Percentiles rank a stretch among this genome's conserved stretches.
phyloP scores from a whole-genome alignment of 2,888 invertebrate genomes.

The Metallyticus violacea region DNA sequence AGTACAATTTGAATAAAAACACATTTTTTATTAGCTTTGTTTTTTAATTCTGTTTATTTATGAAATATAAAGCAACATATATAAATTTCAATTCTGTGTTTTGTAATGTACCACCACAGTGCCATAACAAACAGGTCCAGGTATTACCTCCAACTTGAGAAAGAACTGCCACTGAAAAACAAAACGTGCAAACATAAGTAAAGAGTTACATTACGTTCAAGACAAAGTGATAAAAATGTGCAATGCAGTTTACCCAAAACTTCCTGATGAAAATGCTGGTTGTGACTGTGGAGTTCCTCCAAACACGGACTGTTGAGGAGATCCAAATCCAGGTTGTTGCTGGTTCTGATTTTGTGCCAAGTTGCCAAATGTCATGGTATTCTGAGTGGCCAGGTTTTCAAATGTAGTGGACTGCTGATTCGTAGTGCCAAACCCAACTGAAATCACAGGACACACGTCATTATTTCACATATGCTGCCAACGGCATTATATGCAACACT shows the following conservation, averaged over 20 bases:
- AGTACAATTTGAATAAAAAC: too few relatives aligned
- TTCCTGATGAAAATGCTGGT: not conserved
- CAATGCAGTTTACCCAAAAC: slow-evolving; percentile 19
- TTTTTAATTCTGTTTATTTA: not conserved
- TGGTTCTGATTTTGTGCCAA: slow-evolving; percentile 52
- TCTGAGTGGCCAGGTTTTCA: slow-evolving; percentile 61
- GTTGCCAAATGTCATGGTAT: slow-evolving; percentile 62
- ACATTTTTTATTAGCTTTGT: not conserved
- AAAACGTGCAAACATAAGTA: not conserved
- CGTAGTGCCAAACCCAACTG: slow-evolving; percentile 33
- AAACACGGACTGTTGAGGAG: slow-evolving; percentile 16
- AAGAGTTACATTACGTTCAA: not conserved
- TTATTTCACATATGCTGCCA: too few relatives aligned
- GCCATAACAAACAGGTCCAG: not conserved
- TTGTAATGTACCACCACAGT: not conserved
- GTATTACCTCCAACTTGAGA: slow-evolving; percentile 30
- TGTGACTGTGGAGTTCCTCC: slow-evolving; percentile 2
- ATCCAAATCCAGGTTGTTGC: slow-evolving; percentile 25
- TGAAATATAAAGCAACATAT: not conserved
- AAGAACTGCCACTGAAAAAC: slow-evolving; percentile 29
- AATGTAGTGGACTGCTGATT: slow-evolving; percentile 56
- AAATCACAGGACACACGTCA: too few relatives aligned
- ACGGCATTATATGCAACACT: too few relatives aligned
- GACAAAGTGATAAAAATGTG: not conserved
- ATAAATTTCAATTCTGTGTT: not conserved